Conservation (phyloP, 2,113 vertebrate species). For the Odocoileus virginianus region DNA sequence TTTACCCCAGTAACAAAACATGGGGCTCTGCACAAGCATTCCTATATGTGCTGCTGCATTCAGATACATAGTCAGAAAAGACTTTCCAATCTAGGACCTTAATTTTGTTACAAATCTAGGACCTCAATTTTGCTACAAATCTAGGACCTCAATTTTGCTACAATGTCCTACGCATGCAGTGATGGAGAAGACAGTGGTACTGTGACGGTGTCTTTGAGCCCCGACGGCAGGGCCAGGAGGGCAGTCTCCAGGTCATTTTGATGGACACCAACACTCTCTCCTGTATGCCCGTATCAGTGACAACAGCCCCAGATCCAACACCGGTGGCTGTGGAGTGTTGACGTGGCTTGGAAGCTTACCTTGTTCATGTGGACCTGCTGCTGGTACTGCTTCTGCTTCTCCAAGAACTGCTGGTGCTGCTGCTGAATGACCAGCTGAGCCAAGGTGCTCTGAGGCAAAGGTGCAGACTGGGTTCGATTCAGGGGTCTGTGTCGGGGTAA, state of each 20-base stretch:
- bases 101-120: not conserved
- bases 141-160: not conserved
- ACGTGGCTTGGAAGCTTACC: constrained; percentile 79
- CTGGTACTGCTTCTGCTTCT: constrained; percentile 98
- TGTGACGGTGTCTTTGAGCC: not conserved
- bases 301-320: not conserved
- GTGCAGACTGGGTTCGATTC: constrained; percentile 96
- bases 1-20: not conserved
- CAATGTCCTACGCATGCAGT: not conserved
- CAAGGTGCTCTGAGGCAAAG: constrained; percentile 95
- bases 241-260: not conserved
- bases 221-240: too few relatives aligned
- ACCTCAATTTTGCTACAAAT: not conserved
- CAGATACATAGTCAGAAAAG: not conserved
- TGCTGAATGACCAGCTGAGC: constrained; percentile 98
- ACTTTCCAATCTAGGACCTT: not conserved
- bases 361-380: constrained; percentile 98
- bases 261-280: not conserved
- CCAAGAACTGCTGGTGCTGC: constrained; percentile 97
- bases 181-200: not conserved
- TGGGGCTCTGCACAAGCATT: not conserved
- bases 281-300: not conserved
- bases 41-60: not conserved
- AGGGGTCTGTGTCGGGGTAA: constrained; percentile 94
- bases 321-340: not conserved